A percentile compares a stretch with the other conserved stretches of the same genome.
phyloP scores from a whole-genome alignment of 2,797 vertebrate species.

The Perodicticus potto region DNA sequence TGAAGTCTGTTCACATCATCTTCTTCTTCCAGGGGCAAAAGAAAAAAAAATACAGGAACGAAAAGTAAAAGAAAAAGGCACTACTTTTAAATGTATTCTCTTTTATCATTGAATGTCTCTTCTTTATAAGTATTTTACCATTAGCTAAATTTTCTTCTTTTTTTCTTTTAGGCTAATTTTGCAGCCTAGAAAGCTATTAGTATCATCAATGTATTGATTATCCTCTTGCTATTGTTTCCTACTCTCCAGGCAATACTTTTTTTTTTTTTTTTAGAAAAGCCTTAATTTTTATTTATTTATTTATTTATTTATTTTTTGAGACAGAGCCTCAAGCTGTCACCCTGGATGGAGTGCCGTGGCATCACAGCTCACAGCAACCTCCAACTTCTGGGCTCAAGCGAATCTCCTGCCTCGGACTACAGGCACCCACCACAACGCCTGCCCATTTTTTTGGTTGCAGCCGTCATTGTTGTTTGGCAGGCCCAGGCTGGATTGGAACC shows the following conservation, averaged over 20 bases:
- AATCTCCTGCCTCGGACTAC: too few relatives aligned
- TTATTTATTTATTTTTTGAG: too few relatives aligned
- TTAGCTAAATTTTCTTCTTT: background rate
- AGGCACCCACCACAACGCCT: too few relatives aligned
- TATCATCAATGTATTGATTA: background rate
- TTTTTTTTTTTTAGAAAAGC: background rate
- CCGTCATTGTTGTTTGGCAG: too few relatives aligned
- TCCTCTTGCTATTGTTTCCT: background rate
- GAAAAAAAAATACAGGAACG: background rate
- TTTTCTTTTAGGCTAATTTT: background rate
- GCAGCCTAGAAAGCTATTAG: background rate
- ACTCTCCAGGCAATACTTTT: background rate
- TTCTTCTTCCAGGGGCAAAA: background rate
- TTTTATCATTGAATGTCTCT: background rate
- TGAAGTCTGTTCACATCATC: background rate
- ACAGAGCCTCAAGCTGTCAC: too few relatives aligned
- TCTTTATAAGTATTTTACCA: background rate
- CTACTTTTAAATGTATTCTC: background rate
- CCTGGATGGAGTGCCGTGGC: too few relatives aligned
- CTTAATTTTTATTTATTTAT: too few relatives aligned
- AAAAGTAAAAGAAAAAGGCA: background rate
- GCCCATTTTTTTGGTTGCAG: too few relatives aligned
- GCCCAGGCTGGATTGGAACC: too few relatives aligned
- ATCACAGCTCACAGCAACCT: too few relatives aligned
- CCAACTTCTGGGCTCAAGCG: too few relatives aligned